Evolutionary conservation across 2,888 invertebrate species (phyloP), one percentile per base, ranked within the genome.

Genomic region (Hedya salicella): DNA sequence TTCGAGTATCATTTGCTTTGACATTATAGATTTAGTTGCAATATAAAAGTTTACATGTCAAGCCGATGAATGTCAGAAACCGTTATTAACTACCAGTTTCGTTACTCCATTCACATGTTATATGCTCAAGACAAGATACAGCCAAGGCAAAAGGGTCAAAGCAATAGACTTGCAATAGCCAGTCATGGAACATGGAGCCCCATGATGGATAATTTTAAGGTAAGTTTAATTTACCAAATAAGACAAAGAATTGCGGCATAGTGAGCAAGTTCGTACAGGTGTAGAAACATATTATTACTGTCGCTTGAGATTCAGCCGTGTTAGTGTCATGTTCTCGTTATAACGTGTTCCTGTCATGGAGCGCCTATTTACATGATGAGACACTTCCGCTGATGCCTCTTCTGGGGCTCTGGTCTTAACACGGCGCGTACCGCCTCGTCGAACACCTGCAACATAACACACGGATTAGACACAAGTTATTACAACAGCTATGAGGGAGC

Each of bases 391-490:
- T 98, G 97, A 92, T 97, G 96, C 92, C 97, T 95, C 91, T 98
- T 98, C 82, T 97, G 96, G 68, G 99, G 98, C 90, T 99, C 98
- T 60, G 99, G 99, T 93, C 98, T 95, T 81, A 99, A 94, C 73
- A 99, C 99, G 67, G 99, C 98, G 77, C 99, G 95, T 40, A 99
- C 99, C 32, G 99, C 98, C 93, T 99, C 99, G 83, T 99, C 99
- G 93, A 99, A 99, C 67, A 99, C 99, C 97, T 98, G 91, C 3
- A 75, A 77, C 68, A 57, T 71, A 63, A 65, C 13, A 54, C 69
- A 60, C 3, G 3, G 6, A 6, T 25, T 25, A 25, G n/a, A n/a
- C n/a, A n/a, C n/a, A n/a, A n/a, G n/a, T n/a, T n/a, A n/a, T n/a
- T n/a, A n/a, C n/a, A n/a, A n/a, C n/a, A n/a, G n/a, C n/a, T n/a